These are phyloP conservation scores for Eupleurogrammus muticus DNA, from an alignment of 2,797 vertebrate genomes.

Conservation along the genomic window DNA sequence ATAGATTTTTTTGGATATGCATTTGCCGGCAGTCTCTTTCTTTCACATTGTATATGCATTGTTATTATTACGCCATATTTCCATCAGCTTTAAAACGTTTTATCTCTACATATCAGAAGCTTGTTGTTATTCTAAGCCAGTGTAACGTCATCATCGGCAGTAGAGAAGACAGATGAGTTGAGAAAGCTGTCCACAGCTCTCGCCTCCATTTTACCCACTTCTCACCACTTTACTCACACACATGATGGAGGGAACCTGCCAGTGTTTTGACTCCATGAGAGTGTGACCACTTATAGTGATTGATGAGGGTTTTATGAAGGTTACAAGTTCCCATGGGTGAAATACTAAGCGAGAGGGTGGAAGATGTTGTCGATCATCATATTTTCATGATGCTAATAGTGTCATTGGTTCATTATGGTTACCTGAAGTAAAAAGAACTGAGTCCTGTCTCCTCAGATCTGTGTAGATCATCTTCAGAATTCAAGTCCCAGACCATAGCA, in stretches of 20 bases:
- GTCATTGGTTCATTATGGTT: not conserved
- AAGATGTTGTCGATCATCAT: constrained; percentile 9
- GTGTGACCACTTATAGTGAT: constrained; percentile 53
- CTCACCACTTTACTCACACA: constrained; percentile 33
- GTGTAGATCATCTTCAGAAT: too few species aligned
- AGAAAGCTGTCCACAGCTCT: constrained; percentile 26
- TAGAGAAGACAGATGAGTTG: constrained; percentile 52
- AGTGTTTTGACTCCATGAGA: constrained; percentile 52
- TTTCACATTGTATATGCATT: too few species aligned
- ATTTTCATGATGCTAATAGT: not conserved
- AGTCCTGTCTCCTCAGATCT: too few species aligned
- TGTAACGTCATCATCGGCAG: constrained; percentile 22
- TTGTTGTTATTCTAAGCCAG: constrained; percentile 1
- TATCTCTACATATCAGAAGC: not conserved
- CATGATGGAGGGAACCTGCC: constrained; percentile 68
- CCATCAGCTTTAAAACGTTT: not conserved
- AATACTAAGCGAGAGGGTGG: constrained; percentile 34
- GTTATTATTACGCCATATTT: too few species aligned
- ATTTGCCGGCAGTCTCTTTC: not conserved
- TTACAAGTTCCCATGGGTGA: constrained; percentile 40
- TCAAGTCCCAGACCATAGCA: not conserved
- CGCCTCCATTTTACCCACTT: constrained; percentile 29
- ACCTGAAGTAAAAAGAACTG: too few species aligned
- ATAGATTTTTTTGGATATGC: not conserved
- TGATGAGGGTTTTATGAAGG: constrained; percentile 44